Conservation (phyloP, 2,113 vertebrate species). For the Sinocyclocheilus anophthalmus region DNA sequence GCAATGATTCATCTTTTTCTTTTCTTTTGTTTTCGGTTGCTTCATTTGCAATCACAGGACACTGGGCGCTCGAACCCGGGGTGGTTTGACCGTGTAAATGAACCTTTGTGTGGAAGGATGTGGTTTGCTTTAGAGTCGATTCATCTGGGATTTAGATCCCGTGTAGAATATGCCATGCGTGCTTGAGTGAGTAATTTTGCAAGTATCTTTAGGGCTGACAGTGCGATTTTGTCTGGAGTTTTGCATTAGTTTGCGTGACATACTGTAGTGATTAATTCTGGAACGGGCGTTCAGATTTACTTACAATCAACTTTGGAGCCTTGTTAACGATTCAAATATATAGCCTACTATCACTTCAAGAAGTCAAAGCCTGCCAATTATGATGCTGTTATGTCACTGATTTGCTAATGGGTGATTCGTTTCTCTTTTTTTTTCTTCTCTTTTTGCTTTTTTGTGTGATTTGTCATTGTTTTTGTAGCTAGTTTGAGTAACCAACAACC, state of each 20-base stretch:
- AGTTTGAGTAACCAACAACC: constrained; percentile 61
- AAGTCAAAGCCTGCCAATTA: constrained; percentile 57
- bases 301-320: constrained; percentile 64
- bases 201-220: constrained; percentile 67
- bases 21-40: constrained; percentile 54
- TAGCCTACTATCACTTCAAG: constrained; percentile 39
- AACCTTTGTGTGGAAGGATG: constrained; percentile 47
- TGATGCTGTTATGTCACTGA: constrained; percentile 54
- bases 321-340: constrained; percentile 62
- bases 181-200: constrained; percentile 71
- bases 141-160: constrained; percentile 43
- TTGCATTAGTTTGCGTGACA: constrained; percentile 58
- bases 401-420: constrained; percentile 61
- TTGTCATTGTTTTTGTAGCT: constrained; percentile 60
- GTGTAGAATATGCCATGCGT: constrained; percentile 64
- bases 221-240: constrained; percentile 59
- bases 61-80: constrained; percentile 27
- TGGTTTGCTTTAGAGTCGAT: constrained; percentile 51
- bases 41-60: constrained; percentile 39
- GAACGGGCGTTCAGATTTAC: constrained; percentile 55
- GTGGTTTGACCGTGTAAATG: constrained; percentile 44
- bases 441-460: constrained; percentile 29
- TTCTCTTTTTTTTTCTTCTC: neutral
- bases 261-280: constrained; percentile 53
- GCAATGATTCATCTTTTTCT: constrained; percentile 69